phyloP scores from a whole-genome alignment of 2,888 invertebrate genomes.

The Isotomurus palustris region DNA sequence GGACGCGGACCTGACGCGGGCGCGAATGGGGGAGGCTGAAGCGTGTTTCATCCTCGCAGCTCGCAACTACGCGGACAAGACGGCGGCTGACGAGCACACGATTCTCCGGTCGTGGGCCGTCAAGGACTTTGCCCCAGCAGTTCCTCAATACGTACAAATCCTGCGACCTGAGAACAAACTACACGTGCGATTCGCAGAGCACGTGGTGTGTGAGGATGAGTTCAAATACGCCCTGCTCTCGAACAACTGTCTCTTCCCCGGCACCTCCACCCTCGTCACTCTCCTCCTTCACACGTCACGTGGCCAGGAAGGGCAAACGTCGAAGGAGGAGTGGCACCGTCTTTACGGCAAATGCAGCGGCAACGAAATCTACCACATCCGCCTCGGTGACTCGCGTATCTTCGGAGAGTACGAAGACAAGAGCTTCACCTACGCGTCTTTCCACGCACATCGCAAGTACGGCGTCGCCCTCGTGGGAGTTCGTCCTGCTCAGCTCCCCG shows the following conservation, averaged over 20 bases:
- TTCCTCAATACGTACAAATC: conserved; percentile 88
- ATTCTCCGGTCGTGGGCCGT: conserved; percentile 92
- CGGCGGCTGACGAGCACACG: conserved; percentile 79
- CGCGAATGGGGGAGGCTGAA: conserved; percentile 77
- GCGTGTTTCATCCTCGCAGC: conserved; percentile 80
- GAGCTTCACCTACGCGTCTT: conserved; percentile 98
- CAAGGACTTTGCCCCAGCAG: conserved; percentile 93
- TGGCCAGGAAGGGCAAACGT: conserved; percentile 95
- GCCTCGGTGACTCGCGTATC: conserved; percentile 88
- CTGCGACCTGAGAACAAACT: conserved; percentile 97
- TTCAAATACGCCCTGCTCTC: conserved; percentile 96
- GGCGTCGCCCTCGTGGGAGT: conserved; percentile 72
- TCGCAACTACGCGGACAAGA: conserved; percentile 91
- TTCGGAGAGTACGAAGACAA: conserved; percentile 98
- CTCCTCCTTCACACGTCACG: conserved; percentile 91
- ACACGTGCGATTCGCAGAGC: conserved; percentile 97
- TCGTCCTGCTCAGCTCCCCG: conserved; percentile 82
- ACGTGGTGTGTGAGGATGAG: conserved; percentile 89
- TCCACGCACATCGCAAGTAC: conserved; percentile 93
- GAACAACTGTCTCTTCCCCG: conserved; percentile 97
- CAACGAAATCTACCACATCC: conserved; percentile 97
- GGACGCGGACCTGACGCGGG: conserved; percentile 88
- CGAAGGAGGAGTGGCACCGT: conserved; percentile 95
- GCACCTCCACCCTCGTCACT: conserved; percentile 93
- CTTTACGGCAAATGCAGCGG: conserved; percentile 96